Evolutionary conservation across 2,888 invertebrate species (phyloP).

Genomic region (Pycnomerus fuliginosus): DNA sequence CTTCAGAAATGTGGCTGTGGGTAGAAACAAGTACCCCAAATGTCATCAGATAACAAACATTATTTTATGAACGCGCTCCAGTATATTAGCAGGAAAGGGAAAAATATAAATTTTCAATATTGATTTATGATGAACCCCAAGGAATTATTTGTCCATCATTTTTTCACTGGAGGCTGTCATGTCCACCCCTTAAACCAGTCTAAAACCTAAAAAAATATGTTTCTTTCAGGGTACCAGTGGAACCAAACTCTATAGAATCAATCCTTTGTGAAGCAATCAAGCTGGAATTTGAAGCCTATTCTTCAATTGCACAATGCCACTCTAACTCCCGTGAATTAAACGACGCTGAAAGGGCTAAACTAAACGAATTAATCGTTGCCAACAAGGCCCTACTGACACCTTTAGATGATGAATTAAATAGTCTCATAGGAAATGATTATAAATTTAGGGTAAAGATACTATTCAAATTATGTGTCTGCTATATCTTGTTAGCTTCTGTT

Average conservation of each 20-base stretch:
- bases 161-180: too few relatives aligned
- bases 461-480: neutral
- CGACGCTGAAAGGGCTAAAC: conserved; percentile 79
- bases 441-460: conserved; percentile 57
- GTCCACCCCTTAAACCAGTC: too few relatives aligned
- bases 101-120: too few relatives aligned
- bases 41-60: too few relatives aligned
- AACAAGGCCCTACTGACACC: conserved; percentile 83
- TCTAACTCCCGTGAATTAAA: conserved; percentile 69
- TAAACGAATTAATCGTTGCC: conserved; percentile 82
- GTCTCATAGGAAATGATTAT: conserved; percentile 66
- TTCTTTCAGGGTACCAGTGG: conserved; percentile 54
- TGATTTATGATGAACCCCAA: too few relatives aligned
- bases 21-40: too few relatives aligned
- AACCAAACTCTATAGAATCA: conserved; percentile 76
- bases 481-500: neutral
- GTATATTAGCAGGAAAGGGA: too few relatives aligned
- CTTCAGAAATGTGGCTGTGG: too few relatives aligned
- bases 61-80: too few relatives aligned
- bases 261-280: conserved; percentile 84
- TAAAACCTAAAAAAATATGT: too few relatives aligned
- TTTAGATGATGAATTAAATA: conserved; percentile 77
- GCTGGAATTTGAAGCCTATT: conserved; percentile 76
- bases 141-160: too few relatives aligned
- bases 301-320: conserved; percentile 56